phyloP scores from a whole-genome alignment of 1,140 invertebrate species.

The Bombus confusus region DNA sequence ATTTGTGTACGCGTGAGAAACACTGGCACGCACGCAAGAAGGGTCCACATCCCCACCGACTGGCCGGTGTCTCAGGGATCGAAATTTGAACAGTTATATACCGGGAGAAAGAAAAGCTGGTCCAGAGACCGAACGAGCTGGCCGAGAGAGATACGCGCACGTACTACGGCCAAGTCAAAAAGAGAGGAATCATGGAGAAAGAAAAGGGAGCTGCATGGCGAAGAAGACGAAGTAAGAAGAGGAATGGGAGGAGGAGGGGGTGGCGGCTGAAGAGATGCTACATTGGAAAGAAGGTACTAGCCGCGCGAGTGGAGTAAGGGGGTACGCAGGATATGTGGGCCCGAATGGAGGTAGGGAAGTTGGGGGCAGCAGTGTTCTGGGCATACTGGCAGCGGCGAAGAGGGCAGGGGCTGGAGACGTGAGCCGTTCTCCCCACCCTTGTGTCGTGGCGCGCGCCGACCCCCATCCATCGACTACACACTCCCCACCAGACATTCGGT shows the following conservation, averaged over 20 bases:
- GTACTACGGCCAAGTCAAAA: background rate
- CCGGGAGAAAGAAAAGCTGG: slow-evolving; percentile 78
- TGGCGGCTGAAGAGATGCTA: slow-evolving; percentile 63
- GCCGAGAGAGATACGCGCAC: slow-evolving; percentile 28
- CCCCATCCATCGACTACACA: slow-evolving; percentile 66
- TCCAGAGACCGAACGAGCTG: slow-evolving; percentile 62
- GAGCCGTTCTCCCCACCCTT: slow-evolving; percentile 77
- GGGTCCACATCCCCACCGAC: slow-evolving; percentile 71
- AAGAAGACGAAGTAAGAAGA: slow-evolving; percentile 28
- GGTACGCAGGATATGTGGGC: slow-evolving; percentile 57
- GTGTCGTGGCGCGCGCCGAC: slow-evolving; percentile 79
- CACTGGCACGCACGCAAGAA: slow-evolving; percentile 68
- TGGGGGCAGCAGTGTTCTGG: slow-evolving; percentile 45
- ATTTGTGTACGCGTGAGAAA: slow-evolving; percentile 67
- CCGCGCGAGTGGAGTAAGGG: slow-evolving; percentile 48
- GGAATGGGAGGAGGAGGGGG: slow-evolving; percentile 41
- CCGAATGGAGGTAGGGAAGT: slow-evolving; percentile 48
- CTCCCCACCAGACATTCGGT: slow-evolving; percentile 44
- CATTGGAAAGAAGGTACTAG: slow-evolving; percentile 55
- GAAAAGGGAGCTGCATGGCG: slow-evolving; percentile 3
- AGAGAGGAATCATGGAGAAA: slow-evolving; percentile 20
- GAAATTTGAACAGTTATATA: slow-evolving; percentile 81
- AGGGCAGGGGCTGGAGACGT: slow-evolving; percentile 75
- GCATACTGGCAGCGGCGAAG: slow-evolving; percentile 45
- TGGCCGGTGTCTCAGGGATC: slow-evolving; percentile 69